Percentiles rank a stretch among this genome's conserved stretches.
Conservation (phyloP, 2,113 vertebrate species). For the Mellivora capensis region DNA sequence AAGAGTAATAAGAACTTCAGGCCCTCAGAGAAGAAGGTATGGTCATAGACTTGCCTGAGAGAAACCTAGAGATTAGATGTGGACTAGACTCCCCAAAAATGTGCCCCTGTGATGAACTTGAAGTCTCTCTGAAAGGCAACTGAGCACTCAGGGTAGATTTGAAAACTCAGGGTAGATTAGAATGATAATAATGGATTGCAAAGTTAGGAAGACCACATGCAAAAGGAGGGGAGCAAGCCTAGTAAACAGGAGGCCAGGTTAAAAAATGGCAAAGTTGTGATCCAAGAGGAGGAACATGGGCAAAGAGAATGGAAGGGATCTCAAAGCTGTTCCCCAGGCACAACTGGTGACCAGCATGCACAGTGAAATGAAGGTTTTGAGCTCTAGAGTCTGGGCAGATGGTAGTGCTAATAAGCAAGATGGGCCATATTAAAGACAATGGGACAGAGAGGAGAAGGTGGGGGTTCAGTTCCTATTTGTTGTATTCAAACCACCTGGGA, state of each 20-base stretch:
- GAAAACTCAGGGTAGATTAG: too few relatives aligned
- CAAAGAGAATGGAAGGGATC: not conserved
- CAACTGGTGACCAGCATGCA: not conserved
- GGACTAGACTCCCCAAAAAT: not conserved
- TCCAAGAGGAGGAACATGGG: not conserved
- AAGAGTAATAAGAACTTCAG: not conserved
- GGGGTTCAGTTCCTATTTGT: not conserved
- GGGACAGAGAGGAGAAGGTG: not conserved
- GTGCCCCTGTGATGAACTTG: not conserved
- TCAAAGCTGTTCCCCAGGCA: not conserved
- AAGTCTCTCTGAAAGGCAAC: not conserved
- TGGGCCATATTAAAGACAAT: not conserved
- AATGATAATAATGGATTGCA: not conserved
- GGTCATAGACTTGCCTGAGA: not conserved
- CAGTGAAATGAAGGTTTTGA: not conserved
- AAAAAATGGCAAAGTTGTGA: not conserved
- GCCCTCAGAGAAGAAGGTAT: not conserved
- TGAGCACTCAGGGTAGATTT: not conserved
- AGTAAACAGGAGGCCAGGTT: not conserved
- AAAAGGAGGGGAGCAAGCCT: not conserved
- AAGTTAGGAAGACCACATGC: not conserved
- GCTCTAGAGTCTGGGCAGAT: not conserved
- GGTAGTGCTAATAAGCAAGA: not conserved
- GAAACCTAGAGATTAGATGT: not conserved
- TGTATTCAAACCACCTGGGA: not conserved